phyloP scores from a whole-genome alignment of 1,140 invertebrate species.

The Varroa destructor region DNA sequence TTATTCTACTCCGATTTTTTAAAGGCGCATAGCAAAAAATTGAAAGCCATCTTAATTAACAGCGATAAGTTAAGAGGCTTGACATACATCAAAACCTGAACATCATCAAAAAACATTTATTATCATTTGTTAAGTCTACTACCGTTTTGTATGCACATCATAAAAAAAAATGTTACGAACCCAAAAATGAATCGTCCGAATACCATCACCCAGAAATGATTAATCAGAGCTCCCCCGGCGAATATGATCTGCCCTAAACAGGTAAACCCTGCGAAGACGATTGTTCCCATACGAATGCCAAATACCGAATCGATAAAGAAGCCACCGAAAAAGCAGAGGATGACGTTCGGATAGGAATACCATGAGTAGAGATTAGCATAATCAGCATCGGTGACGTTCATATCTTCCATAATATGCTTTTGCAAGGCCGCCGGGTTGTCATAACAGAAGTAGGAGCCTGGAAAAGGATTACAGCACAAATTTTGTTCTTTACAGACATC shows the following conservation, averaged over 20 bases:
- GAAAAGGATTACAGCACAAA: conserved; percentile 38
- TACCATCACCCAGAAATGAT: conserved; percentile 78
- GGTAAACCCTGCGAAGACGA: conserved; percentile 70
- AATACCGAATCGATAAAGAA: conserved; percentile 87
- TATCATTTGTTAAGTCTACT: too few species aligned
- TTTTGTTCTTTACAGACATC: neutral
- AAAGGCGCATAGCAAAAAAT: too few species aligned
- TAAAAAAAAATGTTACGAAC: conserved; percentile 45
- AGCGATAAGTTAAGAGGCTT: too few species aligned
- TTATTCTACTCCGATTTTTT: too few species aligned
- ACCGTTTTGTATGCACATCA: too few species aligned
- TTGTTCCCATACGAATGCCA: conserved; percentile 78
- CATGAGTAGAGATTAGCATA: conserved; percentile 81
- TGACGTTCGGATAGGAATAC: conserved; percentile 95
- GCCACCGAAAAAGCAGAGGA: conserved; percentile 87
- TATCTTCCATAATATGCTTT: conserved; percentile 66
- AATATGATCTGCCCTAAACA: conserved; percentile 71
- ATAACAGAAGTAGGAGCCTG: conserved; percentile 96
- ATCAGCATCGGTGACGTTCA: conserved; percentile 61
- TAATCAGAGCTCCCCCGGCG: conserved; percentile 63
- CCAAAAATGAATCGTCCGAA: conserved; percentile 91
- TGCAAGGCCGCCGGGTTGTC: conserved; percentile 86
- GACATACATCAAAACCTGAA: too few species aligned
- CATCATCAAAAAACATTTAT: too few species aligned
- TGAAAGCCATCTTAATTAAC: too few species aligned